Conservation (phyloP, 2,113 vertebrate species). For the Psilopogon haemacephalus region DNA sequence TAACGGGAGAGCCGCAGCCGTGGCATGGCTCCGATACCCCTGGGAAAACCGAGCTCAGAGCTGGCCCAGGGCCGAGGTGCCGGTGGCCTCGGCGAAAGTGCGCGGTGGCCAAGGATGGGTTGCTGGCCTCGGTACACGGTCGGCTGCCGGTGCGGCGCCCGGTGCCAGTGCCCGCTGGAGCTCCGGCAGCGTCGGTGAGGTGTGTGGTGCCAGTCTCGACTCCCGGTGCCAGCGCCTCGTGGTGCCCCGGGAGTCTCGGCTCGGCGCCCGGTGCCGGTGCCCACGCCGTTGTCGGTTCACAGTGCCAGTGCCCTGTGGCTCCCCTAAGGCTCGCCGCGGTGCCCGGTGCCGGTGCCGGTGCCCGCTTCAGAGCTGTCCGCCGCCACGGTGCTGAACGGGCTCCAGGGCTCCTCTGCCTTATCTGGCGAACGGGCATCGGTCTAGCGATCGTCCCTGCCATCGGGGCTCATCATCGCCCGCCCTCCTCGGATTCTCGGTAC, state of each 20-base stretch:
- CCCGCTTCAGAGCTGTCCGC: constrained; percentile 36
- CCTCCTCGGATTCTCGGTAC: background rate
- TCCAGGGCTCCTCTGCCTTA: background rate
- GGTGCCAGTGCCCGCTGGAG: background rate
- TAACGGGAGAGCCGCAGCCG: background rate
- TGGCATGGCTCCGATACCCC: background rate
- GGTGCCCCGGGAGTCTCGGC: background rate
- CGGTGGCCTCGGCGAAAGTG: background rate
- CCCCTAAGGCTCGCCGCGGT: background rate
- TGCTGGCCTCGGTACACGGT: background rate
- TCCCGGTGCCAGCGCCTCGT: background rate
- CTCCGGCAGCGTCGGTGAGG: too few species aligned
- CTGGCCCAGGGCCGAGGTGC: background rate
- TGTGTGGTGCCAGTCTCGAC: background rate
- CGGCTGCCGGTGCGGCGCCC: background rate
- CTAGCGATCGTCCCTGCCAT: background rate
- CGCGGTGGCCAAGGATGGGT: background rate
- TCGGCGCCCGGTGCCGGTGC: background rate
- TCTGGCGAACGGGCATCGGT: background rate
- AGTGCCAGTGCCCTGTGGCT: background rate
- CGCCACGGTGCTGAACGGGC: background rate
- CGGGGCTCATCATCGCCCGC: background rate
- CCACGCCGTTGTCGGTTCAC: background rate
- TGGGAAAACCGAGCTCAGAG: background rate
- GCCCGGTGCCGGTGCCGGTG: background rate